phyloP scores from a whole-genome alignment of 2,113 vertebrate genomes.

The Brienomyrus longianalis region DNA sequence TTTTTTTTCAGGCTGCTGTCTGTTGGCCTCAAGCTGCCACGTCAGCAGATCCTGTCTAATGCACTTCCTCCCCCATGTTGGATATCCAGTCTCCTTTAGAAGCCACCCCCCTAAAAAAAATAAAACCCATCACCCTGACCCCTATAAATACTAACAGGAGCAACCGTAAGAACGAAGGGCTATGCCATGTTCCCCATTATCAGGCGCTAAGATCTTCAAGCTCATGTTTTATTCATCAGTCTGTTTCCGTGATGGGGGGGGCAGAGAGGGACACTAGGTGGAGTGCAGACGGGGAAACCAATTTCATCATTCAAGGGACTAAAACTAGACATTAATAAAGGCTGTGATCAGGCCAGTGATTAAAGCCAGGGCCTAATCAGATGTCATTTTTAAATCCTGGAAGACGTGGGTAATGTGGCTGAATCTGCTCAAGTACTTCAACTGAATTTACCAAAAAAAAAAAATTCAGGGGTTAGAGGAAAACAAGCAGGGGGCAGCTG shows the following conservation, averaged over 20 bases:
- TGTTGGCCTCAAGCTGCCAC: constrained; percentile 19
- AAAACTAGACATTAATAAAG: neutral
- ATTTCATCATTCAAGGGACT: too few species aligned
- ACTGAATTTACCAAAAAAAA: neutral
- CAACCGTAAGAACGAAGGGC: neutral
- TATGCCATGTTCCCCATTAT: neutral
- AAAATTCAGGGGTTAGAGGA: neutral
- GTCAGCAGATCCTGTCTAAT: neutral
- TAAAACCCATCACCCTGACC: neutral
- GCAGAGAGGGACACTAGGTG: neutral
- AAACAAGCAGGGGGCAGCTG: neutral
- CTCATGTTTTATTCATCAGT: neutral
- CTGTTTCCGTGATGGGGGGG: neutral
- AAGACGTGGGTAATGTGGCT: neutral
- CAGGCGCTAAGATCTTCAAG: neutral
- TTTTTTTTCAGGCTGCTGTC: neutral
- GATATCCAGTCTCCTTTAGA: neutral
- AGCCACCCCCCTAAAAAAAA: neutral
- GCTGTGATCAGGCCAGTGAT: neutral
- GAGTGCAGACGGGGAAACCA: neutral
- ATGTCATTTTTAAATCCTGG: neutral
- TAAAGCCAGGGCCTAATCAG: neutral
- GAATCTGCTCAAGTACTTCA: neutral
- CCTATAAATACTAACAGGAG: neutral
- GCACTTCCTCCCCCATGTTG: neutral